Percentiles rank a stretch among this genome's conserved stretches.
These are phyloP conservation scores for Leptatherina wallacei DNA, from an alignment of 2,797 vertebrate species.

Conservation along the genomic window DNA sequence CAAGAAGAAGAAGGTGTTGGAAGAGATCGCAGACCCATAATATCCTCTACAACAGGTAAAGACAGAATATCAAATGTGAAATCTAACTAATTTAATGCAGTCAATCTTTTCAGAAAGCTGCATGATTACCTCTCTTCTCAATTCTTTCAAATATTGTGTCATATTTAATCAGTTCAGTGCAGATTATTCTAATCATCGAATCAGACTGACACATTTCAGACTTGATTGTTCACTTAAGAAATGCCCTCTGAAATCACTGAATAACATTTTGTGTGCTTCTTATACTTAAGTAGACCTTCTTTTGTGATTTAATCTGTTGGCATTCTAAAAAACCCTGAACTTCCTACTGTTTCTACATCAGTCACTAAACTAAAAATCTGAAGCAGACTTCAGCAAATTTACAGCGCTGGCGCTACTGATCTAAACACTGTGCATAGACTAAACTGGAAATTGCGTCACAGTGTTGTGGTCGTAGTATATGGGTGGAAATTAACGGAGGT, in stretches of 20 bases:
- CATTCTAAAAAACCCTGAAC: background rate
- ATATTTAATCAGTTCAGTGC: background rate
- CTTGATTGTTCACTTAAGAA: background rate
- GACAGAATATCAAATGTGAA: constrained; percentile 17
- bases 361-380: background rate
- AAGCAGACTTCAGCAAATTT: background rate
- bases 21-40: constrained; percentile 83
- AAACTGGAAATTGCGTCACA: constrained; percentile 54
- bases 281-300: background rate
- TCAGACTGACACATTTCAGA: constrained; percentile 17
- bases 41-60: constrained; percentile 82
- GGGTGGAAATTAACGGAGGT: constrained; percentile 52
- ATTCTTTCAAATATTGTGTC: background rate
- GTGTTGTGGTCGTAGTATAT: constrained; percentile 41
- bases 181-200: constrained; percentile 2
- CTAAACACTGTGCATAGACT: background rate
- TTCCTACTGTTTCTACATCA: background rate
- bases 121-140: background rate
- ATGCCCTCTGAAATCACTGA: background rate
- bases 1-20: constrained; percentile 72
- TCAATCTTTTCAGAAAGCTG: constrained; percentile 4
- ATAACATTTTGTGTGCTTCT: background rate
- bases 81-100: constrained; percentile 26
- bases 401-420: background rate
- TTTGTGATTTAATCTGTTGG: background rate